A percentile compares a stretch with the other conserved stretches of the same genome.
Conservation (phyloP, 2,113 vertebrate species). For the Cynopterus brachyotis region DNA sequence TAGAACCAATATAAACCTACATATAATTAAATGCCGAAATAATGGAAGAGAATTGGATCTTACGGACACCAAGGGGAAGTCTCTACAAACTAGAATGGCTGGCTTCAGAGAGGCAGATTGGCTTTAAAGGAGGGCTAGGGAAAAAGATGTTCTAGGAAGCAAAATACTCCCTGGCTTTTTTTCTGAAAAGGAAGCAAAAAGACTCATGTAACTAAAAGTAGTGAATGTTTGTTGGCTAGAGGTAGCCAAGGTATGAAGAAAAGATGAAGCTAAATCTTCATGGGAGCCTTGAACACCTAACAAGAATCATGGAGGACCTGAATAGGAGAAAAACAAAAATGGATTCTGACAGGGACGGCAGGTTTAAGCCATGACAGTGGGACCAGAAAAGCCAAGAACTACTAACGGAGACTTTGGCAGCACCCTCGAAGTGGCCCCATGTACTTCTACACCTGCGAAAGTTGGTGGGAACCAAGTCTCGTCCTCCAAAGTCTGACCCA, state of each 20-base stretch:
- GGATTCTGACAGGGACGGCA: background rate
- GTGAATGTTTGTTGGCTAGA: background rate
- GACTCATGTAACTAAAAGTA: background rate
- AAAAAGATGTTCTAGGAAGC: background rate
- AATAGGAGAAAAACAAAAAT: background rate
- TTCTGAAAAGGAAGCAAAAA: background rate
- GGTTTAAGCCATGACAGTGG: background rate
- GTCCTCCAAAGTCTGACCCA: background rate
- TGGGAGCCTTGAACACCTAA: background rate
- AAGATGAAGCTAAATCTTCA: background rate
- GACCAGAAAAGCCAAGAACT: background rate
- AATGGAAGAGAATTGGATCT: background rate
- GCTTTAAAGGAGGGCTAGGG: background rate
- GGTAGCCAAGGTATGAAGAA: background rate
- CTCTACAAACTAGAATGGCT: background rate
- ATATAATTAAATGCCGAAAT: background rate
- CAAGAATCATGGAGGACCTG: background rate
- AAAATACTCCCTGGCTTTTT: background rate
- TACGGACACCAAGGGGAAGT: background rate
- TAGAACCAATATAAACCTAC: background rate
- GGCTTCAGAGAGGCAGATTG: background rate
- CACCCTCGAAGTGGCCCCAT: background rate
- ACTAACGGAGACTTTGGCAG: background rate
- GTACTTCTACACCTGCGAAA: background rate
- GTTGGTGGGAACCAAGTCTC: background rate